Evolutionary conservation across 2,113 vertebrate species (phyloP).

Genomic region (Tragulus kanchil): DNA sequence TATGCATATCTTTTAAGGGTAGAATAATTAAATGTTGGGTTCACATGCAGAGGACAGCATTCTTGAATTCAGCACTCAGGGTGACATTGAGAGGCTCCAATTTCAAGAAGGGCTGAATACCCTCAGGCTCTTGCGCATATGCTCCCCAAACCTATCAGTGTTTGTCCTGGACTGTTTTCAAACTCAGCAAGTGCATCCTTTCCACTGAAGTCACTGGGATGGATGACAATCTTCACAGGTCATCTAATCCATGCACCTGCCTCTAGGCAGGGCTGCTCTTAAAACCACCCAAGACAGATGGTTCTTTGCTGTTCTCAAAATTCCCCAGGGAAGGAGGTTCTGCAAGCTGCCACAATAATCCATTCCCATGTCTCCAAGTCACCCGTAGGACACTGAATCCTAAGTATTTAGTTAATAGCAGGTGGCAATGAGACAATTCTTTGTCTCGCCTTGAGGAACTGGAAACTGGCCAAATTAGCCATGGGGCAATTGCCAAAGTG

Average conservation of each 20-base stretch:
- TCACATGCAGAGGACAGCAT: background rate
- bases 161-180: constrained; percentile 67
- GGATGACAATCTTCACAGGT: constrained; percentile 70
- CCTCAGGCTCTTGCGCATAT: constrained; percentile 60
- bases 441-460: constrained; percentile 64
- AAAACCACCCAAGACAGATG: constrained; percentile 75
- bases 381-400: constrained; percentile 68
- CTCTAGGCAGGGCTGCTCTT: constrained; percentile 68
- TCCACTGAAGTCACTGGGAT: constrained; percentile 57
- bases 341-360: constrained; percentile 47
- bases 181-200: constrained; percentile 72
- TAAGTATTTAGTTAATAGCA: constrained; percentile 78
- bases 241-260: constrained; percentile 80
- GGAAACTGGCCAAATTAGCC: constrained; percentile 71
- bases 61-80: constrained; percentile 56
- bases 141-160: constrained; percentile 58
- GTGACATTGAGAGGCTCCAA: constrained; percentile 7
- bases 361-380: constrained; percentile 40
- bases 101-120: constrained; percentile 66
- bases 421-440: constrained; percentile 76
- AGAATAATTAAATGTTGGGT: background rate
- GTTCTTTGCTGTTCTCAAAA: constrained; percentile 71
- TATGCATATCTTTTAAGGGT: background rate
- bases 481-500: constrained; percentile 63
- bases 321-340: constrained; percentile 63